Evolutionary conservation across 2,888 invertebrate species (phyloP), one percentile per base, ranked within the genome.

Genomic region (Eilema caniola): DNA sequence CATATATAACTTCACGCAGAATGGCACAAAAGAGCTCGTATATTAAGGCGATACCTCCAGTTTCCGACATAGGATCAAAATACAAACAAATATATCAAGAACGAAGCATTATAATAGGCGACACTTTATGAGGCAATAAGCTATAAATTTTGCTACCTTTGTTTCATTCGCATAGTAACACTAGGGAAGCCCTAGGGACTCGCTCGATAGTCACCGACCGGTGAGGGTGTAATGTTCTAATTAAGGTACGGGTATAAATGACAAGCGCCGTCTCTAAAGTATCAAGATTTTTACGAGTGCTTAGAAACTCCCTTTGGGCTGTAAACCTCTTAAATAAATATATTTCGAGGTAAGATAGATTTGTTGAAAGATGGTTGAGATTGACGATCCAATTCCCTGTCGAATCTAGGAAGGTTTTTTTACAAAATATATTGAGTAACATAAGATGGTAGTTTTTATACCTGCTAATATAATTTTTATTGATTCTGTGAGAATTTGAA

Each of bases 61-160:
- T 74, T 78, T 75, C 78, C 80, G 70, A 78, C 74, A 37, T 56
- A 72, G 75, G 80, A 83, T 83, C 83, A 81, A 72, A 81, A 80
- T 73, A 70, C 80, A 75, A 79, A 82, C 77, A 81, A 72, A 82
- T 83, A 77, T 77, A 81, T 81, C 72, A 77, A 72, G 73, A 74
- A 64, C 67, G 72, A 75, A 70, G 66, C 74, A 74, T 81, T 79
- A 80, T 79, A 69, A 81, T 75, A 70, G 70, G 71, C 71, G 73
- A 71, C 73, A 62, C 67, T 81, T 74, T 81, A 81, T 74, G 71
- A 25, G 28, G 72, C 79, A 73, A 82, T 79, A 83, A 67, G 75
- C 82, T 23, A 82, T 83, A 83, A 83, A 83, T 83, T 81, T 41
- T 70, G 72, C 70, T 74, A 72, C 69, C 79, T 76, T 83, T 82